These are phyloP conservation scores for Semaprochilodus insignis DNA, from an alignment of 2,797 vertebrate species.

Conservation along the genomic window DNA sequence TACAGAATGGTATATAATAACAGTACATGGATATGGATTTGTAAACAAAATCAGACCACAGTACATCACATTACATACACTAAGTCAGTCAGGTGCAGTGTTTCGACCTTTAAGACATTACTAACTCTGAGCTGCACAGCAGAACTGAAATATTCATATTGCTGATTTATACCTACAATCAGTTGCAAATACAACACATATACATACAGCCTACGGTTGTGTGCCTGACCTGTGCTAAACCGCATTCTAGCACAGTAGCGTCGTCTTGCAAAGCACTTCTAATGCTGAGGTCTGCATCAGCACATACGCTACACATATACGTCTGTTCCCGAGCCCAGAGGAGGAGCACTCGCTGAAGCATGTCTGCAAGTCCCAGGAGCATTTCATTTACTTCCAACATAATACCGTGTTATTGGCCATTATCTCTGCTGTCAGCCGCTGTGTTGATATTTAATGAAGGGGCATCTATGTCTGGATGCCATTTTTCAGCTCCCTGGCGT, in stretches of 20 bases:
- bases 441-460: slow-evolving; percentile 96
- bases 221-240: neutral
- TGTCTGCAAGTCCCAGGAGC: slow-evolving; percentile 87
- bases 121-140: no score
- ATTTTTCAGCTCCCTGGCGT: slow-evolving; percentile 91
- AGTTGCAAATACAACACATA: neutral
- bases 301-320: neutral
- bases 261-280: neutral
- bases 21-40: no score
- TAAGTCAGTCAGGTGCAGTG: no score
- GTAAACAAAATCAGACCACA: no score
- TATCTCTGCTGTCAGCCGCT: slow-evolving; percentile 94
- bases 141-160: neutral
- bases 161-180: neutral
- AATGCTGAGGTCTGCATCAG: slow-evolving; percentile 20
- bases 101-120: no score
- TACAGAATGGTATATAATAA: no score
- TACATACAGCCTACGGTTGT: no score
- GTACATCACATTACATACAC: no score
- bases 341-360: slow-evolving; percentile 73
- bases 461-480: slow-evolving; percentile 88
- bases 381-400: slow-evolving; percentile 88
- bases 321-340: slow-evolving; percentile 68
- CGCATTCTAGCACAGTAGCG: neutral
- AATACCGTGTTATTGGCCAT: slow-evolving; percentile 95